Conservation (phyloP, 2,797 vertebrate genomes). For the Staurois parvus region DNA sequence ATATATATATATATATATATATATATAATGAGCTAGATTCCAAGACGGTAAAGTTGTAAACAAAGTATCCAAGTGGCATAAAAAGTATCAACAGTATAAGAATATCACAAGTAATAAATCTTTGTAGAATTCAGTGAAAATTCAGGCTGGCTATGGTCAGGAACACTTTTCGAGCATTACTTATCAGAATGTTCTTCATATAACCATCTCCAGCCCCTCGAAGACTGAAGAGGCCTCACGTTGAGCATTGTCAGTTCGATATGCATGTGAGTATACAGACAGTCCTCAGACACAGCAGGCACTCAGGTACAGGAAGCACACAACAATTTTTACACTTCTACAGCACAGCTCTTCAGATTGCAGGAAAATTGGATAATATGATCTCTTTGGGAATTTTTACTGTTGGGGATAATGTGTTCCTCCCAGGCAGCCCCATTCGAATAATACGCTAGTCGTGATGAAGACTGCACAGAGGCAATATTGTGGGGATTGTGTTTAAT, state of each 20-base stretch:
- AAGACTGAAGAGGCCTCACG: not conserved
- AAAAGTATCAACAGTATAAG: too few relatives aligned
- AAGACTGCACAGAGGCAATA: constrained; percentile 31
- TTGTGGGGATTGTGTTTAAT: constrained; percentile 30
- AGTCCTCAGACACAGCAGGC: constrained; percentile 28
- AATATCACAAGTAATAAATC: too few relatives aligned
- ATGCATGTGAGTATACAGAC: not conserved
- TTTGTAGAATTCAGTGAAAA: too few relatives aligned
- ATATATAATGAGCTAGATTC: too few relatives aligned
- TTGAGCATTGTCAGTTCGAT: not conserved
- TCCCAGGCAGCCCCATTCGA: constrained; percentile 40
- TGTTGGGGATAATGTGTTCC: constrained; percentile 58
- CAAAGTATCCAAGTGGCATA: too few relatives aligned
- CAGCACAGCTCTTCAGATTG: constrained; percentile 40
- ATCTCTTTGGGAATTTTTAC: constrained; percentile 51
- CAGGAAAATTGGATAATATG: constrained; percentile 57
- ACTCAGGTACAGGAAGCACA: not conserved
- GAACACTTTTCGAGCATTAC: not conserved
- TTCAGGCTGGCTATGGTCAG: not conserved
- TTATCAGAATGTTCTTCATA: not conserved
- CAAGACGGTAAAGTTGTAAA: too few relatives aligned
- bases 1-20: too few relatives aligned
- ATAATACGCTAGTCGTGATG: constrained; percentile 48
- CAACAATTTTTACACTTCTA: constrained; percentile 32
- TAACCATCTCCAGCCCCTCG: not conserved